A percentile compares a stretch with the other conserved stretches of the same genome.
Conservation (phyloP, 2,888 invertebrate species). For the Leptinotarsa peninsularis region DNA sequence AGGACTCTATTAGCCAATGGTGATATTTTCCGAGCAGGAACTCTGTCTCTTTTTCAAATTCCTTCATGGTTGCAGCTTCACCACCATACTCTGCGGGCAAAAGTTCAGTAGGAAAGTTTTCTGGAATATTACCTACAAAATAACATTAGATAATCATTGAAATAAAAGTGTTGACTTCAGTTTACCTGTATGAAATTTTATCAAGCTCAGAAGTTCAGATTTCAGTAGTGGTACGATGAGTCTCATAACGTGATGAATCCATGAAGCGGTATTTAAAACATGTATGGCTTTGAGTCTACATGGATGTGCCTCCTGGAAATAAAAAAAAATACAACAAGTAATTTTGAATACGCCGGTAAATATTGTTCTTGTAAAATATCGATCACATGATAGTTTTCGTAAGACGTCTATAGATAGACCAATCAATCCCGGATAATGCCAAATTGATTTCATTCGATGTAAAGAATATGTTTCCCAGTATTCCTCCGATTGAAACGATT, state of each 20-base stretch:
- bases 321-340: not conserved
- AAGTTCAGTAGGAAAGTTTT: conserved; percentile 62
- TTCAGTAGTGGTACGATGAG: conserved; percentile 75
- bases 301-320: conserved; percentile 74
- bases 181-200: conserved; percentile 69
- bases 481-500: too few relatives aligned
- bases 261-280: conserved; percentile 75
- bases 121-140: conserved; percentile 58
- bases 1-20: conserved; percentile 74
- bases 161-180: not conserved
- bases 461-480: too few relatives aligned
- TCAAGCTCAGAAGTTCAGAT: conserved; percentile 72
- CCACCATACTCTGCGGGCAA: conserved; percentile 74
- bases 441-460: too few relatives aligned
- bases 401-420: too few relatives aligned
- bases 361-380: too few relatives aligned
- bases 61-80: conserved; percentile 68
- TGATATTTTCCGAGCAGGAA: conserved; percentile 72
- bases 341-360: too few relatives aligned
- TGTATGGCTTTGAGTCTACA: conserved; percentile 75
- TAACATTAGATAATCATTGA: not conserved
- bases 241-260: conserved; percentile 77
- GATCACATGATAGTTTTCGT: too few relatives aligned
- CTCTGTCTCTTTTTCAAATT: conserved; percentile 71
- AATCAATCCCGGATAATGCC: too few relatives aligned